Base-by-base conservation (phyloP, 2,888 invertebrate species). In the Maniola hyperantus region DNA sequence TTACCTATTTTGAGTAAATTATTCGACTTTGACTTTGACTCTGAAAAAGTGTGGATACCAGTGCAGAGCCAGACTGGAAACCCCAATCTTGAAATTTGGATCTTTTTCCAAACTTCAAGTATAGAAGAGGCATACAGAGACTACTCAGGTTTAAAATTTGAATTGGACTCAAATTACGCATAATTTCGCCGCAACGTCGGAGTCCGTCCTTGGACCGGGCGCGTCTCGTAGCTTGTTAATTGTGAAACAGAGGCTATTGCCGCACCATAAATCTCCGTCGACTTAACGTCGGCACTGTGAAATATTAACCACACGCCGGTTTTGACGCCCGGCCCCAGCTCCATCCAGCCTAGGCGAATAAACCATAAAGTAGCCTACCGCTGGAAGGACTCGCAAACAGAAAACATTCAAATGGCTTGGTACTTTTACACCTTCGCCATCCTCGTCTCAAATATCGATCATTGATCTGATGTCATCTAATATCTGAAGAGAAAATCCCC, bases 241-340 rank as follows among this genome's bases (percentile, higher is more conserved):
- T 90, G 88, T 88, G 84, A 84, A 88, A 88, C 88, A 87, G 80
- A 83, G 85, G 84, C 83, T 78, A 84, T 85, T 79, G 79, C 80
- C 77, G 82, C 78, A 73, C 77, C 86, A 89, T 89, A 89, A 89
- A 89, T 89, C 89, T 83, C 77, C 79, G 89, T 89, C 88, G 87
- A 88, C 88, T 89, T 88, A 88, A 82, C 85, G 89, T 87, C 89
- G 82, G 83, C 85, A 75, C 78, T 77, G 85, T 90, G 89, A 91
- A 90, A 91, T 91, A 91, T 91, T 90, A 91, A 89, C 89, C 86
- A 82, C 88, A 81, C 81, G 84, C 85, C 83, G 82, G 82, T 86
- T 88, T 85, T 89, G 91, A 90, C 89, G 88, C 83, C 78, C 72
- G 60, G 69, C 76, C 80, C 78, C 78, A 42, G 26, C 53, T 51